phyloP scores from a whole-genome alignment of 2,888 invertebrate species.

The Oscheius myriophilus region DNA sequence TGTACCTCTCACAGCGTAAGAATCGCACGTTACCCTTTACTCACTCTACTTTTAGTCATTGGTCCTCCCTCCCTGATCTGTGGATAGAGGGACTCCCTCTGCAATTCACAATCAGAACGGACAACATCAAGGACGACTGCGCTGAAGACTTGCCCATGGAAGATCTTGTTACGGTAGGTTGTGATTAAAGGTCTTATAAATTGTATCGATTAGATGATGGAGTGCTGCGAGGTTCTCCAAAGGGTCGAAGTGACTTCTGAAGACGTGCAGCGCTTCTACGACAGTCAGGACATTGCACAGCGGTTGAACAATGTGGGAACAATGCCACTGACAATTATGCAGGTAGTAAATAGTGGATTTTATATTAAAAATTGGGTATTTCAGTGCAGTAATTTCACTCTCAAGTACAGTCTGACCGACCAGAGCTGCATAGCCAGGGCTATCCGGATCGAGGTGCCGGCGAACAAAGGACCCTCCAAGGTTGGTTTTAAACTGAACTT shows the following conservation, averaged over 20 bases:
- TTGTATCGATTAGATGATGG: slow-evolving; percentile 29
- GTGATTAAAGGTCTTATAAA: neutral
- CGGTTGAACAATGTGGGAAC: slow-evolving; percentile 29
- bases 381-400: slow-evolving; percentile 30
- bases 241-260: slow-evolving; percentile 35
- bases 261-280: slow-evolving; percentile 42
- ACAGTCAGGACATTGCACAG: slow-evolving; percentile 35
- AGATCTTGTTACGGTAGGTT: slow-evolving; percentile 26
- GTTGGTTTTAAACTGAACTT: neutral
- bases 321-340: slow-evolving; percentile 18
- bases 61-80: slow-evolving; percentile 39
- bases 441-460: slow-evolving; percentile 45
- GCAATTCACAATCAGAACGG: slow-evolving; percentile 15
- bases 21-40: neutral
- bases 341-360: neutral
- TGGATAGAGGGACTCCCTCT: slow-evolving; percentile 40
- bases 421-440: slow-evolving; percentile 38
- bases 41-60: slow-evolving; percentile 22
- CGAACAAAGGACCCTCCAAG: slow-evolving; percentile 23
- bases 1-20: neutral
- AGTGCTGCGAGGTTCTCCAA: slow-evolving; percentile 33
- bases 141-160: slow-evolving; percentile 39
- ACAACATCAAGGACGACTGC: slow-evolving; percentile 7
- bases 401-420: slow-evolving; percentile 34
- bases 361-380: neutral